Evolutionary conservation across 2,888 invertebrate genomes (phyloP), one percentile per base, ranked within the genome.

Genomic region (Polia nebulosa): DNA sequence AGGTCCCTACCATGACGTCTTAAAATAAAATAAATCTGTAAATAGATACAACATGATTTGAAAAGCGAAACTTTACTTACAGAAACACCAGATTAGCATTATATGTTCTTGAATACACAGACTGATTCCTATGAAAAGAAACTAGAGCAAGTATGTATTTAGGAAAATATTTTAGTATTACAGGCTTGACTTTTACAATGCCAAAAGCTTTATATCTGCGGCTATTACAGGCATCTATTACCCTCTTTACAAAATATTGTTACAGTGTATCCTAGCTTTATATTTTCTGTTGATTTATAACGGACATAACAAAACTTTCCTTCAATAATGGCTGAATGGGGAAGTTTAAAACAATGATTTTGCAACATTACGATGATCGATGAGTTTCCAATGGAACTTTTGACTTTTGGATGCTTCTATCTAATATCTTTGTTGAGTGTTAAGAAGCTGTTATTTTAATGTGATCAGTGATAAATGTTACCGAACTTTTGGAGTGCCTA

Each of bases 311-410:
- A 67, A 75, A 82, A 79, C 63, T 86, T 77, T 75, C 44, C 36
- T 52, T 45, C 53, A 78, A 82, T 80, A 82, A 78, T 77, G 68
- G 60, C 39, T 63, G 65, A 83, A 78, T 64, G 58, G 58, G 55
- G 47, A 86, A 89, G 83, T 90, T 89, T 88, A 76, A 82, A 87
- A 87, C 85, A 87, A 88, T 90, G 90, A 89, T 78, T 72, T 86
- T 73, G 86, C 89, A 86, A 85, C 63, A 86, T 82, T 84, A 66
- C 55, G 52, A 75, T 86, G 90, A 90, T 89, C 80, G 89, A 90
- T 89, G 80, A 73, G 61, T 39, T 64, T 72, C 68, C 78, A 67
- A 81, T 69, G 56, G 32, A 82, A 81, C 72, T 82, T 81, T 64
- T 68, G 63, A 72, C 64, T 59, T 67, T 41, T 44, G n/a, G n/a